Evolutionary conservation across 2,888 invertebrate species (phyloP), one percentile per base, ranked within the genome.

Genomic region (Augiades crinisus): DNA sequence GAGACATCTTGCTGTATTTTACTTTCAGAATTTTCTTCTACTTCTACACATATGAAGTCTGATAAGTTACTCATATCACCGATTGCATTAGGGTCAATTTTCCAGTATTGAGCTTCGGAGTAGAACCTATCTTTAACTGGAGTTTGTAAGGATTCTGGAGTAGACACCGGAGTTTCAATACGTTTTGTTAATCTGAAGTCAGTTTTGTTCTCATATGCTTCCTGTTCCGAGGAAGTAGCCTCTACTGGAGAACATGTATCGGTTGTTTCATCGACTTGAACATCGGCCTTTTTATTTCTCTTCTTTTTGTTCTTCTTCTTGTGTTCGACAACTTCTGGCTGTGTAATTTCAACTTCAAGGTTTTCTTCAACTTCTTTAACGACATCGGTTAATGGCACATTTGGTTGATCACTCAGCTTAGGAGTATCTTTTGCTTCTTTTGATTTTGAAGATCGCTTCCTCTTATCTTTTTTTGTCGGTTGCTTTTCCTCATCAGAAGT

Each of bases 91-190:
- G 85, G 78, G 55, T 82, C 78, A 22, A 70, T 62, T 72, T 85
- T 89, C 89, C 89, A 89, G 55, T 70, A 89, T 41, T 89, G 89
- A 41, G 86, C 83, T 65, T 89, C 89, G 2, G 83, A 80, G 62
- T 79, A 89, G 16, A 79, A 55, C 56, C 84, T 75, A 3, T 89
- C 89, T 71, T 88, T 89, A 3, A 85, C 60, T 8, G 89, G 89
- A 12, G 89, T 89, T 55, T 81, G 78, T 52, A 79, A 46, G 0
- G 78, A 80, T 53, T 88, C 88, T 2, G 88, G 87, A 5, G 84
- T 87, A 12, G 81, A 80, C 22, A 76, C 54, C 16, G 80, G 65
- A 21, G 75, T 74, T 27, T 70, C 66, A 19, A 66, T 51, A 5
- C 60, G 51, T 56, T 65, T 68, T 41, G 54, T 43, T 12, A 12